Conservation (phyloP, 2,888 invertebrate genomes). For the Eretmocerus hayati region DNA sequence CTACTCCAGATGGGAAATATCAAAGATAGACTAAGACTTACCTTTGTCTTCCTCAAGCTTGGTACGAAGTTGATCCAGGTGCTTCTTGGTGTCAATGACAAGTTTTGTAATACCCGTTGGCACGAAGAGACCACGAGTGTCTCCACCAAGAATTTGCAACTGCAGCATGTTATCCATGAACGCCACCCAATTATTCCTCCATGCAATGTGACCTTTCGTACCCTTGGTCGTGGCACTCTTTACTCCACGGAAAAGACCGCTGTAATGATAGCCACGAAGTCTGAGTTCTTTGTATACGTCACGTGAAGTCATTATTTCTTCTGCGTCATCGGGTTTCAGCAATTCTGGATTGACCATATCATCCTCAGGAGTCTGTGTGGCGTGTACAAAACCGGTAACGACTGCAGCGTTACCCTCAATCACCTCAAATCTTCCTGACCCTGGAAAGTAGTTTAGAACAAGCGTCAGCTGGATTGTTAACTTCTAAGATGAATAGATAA, state of each 20-base stretch:
- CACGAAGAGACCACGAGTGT: constrained; percentile 49
- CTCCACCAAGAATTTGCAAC: constrained; percentile 49
- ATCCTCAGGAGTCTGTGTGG: constrained; percentile 47
- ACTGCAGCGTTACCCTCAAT: constrained; percentile 64
- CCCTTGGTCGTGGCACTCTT: constrained; percentile 46
- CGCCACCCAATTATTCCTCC: constrained; percentile 61
- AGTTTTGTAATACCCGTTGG: constrained; percentile 55
- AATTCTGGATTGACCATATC: constrained; percentile 33
- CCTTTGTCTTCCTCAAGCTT: constrained; percentile 32
- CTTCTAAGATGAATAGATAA: no score
- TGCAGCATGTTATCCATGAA: constrained; percentile 67
- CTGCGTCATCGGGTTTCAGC: constrained; percentile 27
- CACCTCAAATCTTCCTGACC: constrained; percentile 50
- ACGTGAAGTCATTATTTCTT: constrained; percentile 34
- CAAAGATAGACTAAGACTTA: no score
- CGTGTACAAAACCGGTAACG: constrained; percentile 62
- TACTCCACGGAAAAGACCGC: constrained; percentile 50
- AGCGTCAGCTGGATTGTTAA: no score
- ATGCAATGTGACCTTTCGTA: constrained; percentile 43
- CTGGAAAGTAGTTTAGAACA: no score
- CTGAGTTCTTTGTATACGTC: constrained; percentile 48
- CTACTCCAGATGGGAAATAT: no score
- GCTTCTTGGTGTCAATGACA: constrained; percentile 51
- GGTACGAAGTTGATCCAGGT: constrained; percentile 34
- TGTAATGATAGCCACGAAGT: constrained; percentile 53